Percentiles rank a stretch among this genome's conserved stretches.
phyloP scores from a whole-genome alignment of 2,113 vertebrate species.

The Emydura subglobosa region DNA sequence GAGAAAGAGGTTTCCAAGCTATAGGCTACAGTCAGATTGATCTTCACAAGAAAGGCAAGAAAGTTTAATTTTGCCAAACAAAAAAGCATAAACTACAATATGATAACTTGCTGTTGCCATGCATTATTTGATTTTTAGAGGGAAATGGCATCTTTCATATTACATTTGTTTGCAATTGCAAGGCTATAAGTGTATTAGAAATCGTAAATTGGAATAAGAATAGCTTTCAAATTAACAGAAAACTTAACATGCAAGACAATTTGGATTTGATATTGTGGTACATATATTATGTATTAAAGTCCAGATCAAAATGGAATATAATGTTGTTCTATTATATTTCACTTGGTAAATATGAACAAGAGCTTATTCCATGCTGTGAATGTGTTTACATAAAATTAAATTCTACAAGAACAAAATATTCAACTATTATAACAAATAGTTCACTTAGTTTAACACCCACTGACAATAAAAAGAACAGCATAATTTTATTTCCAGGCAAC shows the following conservation, averaged over 20 bases:
- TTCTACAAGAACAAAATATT: background rate
- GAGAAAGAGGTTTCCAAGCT: background rate
- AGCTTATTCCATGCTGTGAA: background rate
- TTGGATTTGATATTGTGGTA: background rate
- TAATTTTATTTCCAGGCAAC: background rate
- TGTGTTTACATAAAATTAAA: background rate
- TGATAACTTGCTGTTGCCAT: background rate
- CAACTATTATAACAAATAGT: background rate
- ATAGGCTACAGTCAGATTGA: background rate
- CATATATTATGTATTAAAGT: background rate
- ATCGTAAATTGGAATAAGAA: background rate
- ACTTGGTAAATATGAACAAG: background rate
- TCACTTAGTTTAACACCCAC: background rate
- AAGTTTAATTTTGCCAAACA: background rate
- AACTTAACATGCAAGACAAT: background rate
- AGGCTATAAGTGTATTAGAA: background rate
- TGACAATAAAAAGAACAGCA: background rate
- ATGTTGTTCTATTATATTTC: background rate
- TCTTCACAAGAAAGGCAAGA: background rate
- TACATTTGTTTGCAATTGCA: background rate
- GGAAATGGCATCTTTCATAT: background rate
- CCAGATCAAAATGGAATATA: background rate
- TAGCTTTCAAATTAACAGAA: background rate
- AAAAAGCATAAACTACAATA: background rate
- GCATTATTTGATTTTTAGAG: background rate